These are phyloP conservation scores for Chloropsis cyanopogon DNA, from an alignment of 2,113 vertebrate genomes.

Conservation along the genomic window DNA sequence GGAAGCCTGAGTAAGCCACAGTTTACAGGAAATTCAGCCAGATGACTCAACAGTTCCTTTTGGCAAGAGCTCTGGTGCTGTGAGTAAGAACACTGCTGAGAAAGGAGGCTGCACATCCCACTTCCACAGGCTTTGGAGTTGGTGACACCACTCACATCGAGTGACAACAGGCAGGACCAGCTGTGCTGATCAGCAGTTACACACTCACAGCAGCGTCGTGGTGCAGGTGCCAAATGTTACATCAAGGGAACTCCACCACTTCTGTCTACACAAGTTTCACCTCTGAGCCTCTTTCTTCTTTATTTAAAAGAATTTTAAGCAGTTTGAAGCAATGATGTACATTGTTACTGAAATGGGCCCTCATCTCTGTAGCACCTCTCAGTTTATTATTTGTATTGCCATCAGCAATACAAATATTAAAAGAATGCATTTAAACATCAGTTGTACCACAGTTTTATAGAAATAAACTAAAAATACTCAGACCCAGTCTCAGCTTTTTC, in stretches of 20 bases:
- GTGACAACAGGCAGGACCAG: background rate
- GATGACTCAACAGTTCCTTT: background rate
- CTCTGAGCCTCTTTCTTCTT: background rate
- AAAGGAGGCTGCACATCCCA: background rate
- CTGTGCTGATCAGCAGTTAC: background rate
- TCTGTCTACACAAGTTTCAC: background rate
- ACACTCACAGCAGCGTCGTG: background rate
- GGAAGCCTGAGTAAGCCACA: background rate
- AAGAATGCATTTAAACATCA: background rate
- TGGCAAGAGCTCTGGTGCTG: background rate
- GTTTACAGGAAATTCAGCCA: background rate
- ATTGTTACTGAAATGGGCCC: background rate
- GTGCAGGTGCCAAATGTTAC: background rate
- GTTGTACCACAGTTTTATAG: background rate
- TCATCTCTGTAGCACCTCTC: background rate
- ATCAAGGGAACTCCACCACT: background rate
- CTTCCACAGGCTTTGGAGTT: background rate
- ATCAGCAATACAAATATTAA: background rate
- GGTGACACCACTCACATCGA: rapidly evolving
- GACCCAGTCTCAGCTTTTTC: background rate
- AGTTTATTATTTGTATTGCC: background rate
- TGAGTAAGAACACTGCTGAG: background rate
- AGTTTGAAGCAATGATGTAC: background rate
- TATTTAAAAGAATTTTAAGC: background rate
- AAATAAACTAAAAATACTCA: background rate